Base-by-base conservation (phyloP, 2,888 invertebrate species). In the Nymphalis c-album region DNA sequence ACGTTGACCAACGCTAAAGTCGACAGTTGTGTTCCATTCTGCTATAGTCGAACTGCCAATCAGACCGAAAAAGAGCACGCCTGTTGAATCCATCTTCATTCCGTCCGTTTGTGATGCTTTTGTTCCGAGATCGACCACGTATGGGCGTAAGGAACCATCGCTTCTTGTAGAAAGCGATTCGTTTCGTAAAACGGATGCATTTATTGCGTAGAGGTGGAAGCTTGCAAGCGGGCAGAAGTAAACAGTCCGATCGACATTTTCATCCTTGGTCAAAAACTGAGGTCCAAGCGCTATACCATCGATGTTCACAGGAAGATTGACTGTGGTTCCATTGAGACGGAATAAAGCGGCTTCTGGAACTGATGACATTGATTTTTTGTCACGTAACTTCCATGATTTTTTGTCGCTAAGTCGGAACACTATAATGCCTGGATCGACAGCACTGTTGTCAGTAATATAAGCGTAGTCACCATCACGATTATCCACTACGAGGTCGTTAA, bases 401-500 rank as follows among this genome's bases (percentile, higher is more conserved):
- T 94, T 93, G 74, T 95, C 93, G 68, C 90, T 88, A 51, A 94
- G 85, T 1, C 95, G 94, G 83, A 94, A 96, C 10, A 96, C 95
- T 67, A 96, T 94, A 67, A 96, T 93, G 46, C 95, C 96, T 7
- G 96, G 95, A 85, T 95, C 95, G 0, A 87, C 86, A 1, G 92
- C 93, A 78, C 94, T 94, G 77, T 94, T 95, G 83, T 96, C 96
- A 1, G 95, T 95, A 48, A 96, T 96, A 78, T 96, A 96, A 1
- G 95, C 96, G 79, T 93, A 94, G 76, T 95, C 95, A 66, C 94
- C 94, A 78, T 94, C 93, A 47, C 95, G 93, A 80, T 94, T 94
- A 78, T 96, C 96, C 31, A 96, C 87, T 0, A 96, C 96, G 59
- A 96, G 91, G 80, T 96, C 96, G 79, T 95, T 95, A 59, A 96